These are phyloP conservation scores for Spinibarbus caldwelli DNA, from an alignment of 2,797 vertebrate species.

Conservation along the genomic window DNA sequence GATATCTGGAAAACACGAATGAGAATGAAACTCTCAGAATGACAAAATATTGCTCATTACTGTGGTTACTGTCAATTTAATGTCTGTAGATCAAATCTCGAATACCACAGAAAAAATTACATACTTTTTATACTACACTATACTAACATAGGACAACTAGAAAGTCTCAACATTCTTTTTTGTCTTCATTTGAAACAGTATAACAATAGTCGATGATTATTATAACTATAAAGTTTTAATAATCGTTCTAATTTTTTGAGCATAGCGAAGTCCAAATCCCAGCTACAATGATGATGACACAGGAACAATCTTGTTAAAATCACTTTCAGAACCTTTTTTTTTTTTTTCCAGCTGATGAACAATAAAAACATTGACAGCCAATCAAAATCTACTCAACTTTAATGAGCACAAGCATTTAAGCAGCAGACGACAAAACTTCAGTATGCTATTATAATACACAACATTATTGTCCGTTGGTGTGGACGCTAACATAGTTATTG, in stretches of 20 bases:
- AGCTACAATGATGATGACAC: background rate
- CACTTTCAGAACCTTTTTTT: background rate
- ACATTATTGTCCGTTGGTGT: too few relatives aligned
- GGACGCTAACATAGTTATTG: too few relatives aligned
- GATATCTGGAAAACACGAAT: conserved; percentile 73
- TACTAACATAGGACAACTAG: background rate
- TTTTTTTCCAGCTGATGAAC: background rate
- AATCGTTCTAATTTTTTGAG: background rate
- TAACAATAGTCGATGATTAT: background rate
- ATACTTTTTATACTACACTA: background rate
- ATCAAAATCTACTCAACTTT: background rate
- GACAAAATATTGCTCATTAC: background rate
- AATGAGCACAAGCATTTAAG: too few relatives aligned
- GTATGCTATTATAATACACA: too few relatives aligned
- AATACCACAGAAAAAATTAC: background rate
- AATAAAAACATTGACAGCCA: background rate
- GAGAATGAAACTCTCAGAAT: background rate
- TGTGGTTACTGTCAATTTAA: background rate
- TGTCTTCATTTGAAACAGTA: background rate
- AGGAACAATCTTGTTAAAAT: background rate
- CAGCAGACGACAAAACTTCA: too few relatives aligned
- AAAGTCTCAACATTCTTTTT: background rate
- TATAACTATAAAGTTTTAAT: background rate
- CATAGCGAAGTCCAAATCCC: background rate
- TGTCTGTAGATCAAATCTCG: background rate